Evolutionary conservation across 2,113 vertebrate genomes (phyloP).

Genomic region (Laticauda laticaudata): DNA sequence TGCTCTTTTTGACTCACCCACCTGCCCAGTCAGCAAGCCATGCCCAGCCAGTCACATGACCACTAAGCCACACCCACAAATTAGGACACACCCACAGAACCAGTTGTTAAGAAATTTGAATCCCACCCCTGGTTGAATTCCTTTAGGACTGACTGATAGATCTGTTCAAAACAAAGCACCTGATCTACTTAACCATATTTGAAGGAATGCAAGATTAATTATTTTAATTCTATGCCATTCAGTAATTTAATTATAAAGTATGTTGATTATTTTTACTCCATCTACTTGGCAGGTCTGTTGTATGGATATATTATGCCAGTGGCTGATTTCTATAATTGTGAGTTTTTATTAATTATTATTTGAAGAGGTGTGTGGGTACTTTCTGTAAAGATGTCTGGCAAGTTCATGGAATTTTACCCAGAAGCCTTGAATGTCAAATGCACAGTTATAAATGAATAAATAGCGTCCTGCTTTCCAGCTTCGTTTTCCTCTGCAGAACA

Average conservation of each 20-base stretch:
- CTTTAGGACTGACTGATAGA: neutral
- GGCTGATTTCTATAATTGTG: neutral
- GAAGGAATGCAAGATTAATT: neutral
- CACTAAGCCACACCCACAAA: too few species aligned
- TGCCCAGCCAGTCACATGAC: too few species aligned
- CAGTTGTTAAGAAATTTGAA: too few species aligned
- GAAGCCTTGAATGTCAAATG: neutral
- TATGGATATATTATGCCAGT: too few species aligned
- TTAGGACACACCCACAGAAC: too few species aligned
- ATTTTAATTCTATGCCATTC: neutral
- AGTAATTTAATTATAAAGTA: neutral
- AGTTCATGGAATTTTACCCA: neutral
- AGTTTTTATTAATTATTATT: neutral
- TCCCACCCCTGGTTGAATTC: neutral
- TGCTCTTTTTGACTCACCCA: too few species aligned
- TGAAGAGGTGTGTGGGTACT: too few species aligned
- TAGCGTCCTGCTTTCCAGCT: too few species aligned
- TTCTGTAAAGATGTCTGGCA: neutral
- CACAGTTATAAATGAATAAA: neutral
- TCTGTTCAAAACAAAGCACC: neutral
- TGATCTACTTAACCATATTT: neutral
- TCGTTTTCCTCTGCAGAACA: too few species aligned
- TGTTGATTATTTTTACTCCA: neutral
- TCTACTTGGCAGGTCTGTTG: neutral
- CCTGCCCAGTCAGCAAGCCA: too few species aligned